Percentiles rank a stretch among this genome's conserved stretches.
Conservation (phyloP, 2,888 invertebrate genomes). For the Archips crataeganus region DNA sequence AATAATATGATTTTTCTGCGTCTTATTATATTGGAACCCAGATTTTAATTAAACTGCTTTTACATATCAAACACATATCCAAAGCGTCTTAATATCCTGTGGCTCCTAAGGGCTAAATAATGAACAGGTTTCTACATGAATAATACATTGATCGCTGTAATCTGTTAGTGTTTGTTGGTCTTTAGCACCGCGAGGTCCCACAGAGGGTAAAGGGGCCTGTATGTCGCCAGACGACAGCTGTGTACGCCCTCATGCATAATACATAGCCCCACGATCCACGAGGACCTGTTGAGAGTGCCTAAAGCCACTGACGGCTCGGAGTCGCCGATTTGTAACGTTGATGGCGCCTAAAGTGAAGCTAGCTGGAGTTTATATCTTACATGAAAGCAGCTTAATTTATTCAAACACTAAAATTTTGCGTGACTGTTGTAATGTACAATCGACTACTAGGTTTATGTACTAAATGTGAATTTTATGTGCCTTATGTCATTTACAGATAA, state of each 20-base stretch:
- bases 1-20: too few relatives aligned
- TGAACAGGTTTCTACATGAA: slow-evolving; percentile 35
- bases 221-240: slow-evolving; percentile 48
- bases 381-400: not conserved
- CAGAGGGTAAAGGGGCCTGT: slow-evolving; percentile 19
- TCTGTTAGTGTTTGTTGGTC: slow-evolving; percentile 36
- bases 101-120: slow-evolving; percentile 31
- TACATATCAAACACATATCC: slow-evolving; percentile 17
- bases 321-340: slow-evolving; percentile 48
- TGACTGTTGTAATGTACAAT: not conserved
- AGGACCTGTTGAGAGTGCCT: slow-evolving; percentile 55
- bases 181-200: slow-evolving; percentile 19
- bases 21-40: too few relatives aligned
- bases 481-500: not conserved
- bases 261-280: slow-evolving; percentile 51
- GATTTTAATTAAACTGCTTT: slow-evolving; percentile 11
- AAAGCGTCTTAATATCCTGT: slow-evolving; percentile 13
- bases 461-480: not conserved
- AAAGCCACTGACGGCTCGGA: slow-evolving; percentile 41
- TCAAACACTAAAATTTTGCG: not conserved
- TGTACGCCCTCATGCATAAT: slow-evolving; percentile 60
- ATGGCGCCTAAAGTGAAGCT: slow-evolving; percentile 17
- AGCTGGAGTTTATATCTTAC: not conserved
- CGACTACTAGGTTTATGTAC: not conserved
- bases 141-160: slow-evolving; percentile 33